Conservation (phyloP, 2,797 vertebrate genomes). For the Anomalospiza imberbis region DNA sequence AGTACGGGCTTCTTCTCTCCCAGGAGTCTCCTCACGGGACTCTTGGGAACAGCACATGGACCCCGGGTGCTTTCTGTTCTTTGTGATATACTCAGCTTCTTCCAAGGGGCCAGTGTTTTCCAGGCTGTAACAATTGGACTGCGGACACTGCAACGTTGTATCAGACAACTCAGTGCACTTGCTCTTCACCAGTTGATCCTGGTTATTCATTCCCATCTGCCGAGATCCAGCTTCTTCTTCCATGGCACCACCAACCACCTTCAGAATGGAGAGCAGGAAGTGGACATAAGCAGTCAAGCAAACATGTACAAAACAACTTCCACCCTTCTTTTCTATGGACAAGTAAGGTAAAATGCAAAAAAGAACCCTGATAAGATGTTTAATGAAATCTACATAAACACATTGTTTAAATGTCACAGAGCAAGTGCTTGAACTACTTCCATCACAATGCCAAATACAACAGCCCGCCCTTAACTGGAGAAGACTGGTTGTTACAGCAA, state of each 20-base stretch:
- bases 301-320: neutral
- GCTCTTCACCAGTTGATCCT: constrained; percentile 75
- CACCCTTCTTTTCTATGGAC: neutral
- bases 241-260: constrained; percentile 78
- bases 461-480: neutral
- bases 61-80: constrained; percentile 39
- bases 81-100: constrained; percentile 49
- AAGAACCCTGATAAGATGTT: neutral
- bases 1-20: constrained; percentile 84
- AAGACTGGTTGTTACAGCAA: neutral
- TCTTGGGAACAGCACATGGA: constrained; percentile 71
- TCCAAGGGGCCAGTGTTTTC: neutral
- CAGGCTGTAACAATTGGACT: constrained; percentile 51
- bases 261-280: neutral
- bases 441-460: neutral
- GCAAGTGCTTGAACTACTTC: neutral
- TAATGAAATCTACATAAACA: neutral
- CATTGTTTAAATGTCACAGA: neutral
- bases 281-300: neutral
- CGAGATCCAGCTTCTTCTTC: constrained; percentile 78
- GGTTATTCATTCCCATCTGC: constrained; percentile 74
- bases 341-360: neutral
- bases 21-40: constrained; percentile 85
- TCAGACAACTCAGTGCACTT: constrained; percentile 63
- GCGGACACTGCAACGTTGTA: constrained; percentile 25